Evolutionary conservation across 2,888 invertebrate species (phyloP), one percentile per base, ranked within the genome.

Genomic region (Apodemia duryi): DNA sequence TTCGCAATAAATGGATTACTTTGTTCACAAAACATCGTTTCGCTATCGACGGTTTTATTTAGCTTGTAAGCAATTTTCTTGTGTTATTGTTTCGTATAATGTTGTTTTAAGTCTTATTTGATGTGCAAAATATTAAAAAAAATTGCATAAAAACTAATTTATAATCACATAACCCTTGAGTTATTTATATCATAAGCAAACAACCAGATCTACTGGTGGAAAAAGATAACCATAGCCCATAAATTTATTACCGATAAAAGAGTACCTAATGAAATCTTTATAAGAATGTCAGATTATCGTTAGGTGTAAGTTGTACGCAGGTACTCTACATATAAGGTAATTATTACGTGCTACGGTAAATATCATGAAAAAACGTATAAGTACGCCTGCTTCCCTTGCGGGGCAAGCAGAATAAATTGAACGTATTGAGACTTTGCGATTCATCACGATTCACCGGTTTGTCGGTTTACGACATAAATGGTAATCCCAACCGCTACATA

Each of bases 1-100:
- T 87, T 85, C 81, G 73, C 82, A 80, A 85, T 90, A 90, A 89
- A 86, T 86, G 86, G 86, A 89, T 89, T 88, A 88, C 80, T 79
- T 79, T 82, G 81, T 85, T 84, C 79, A 78, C 79, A 80, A 57
- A 83, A 82, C 78, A 81, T 82, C 82, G 83, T 83, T 81, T 78
- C 76, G 79, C 81, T 82, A 80, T 81, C 76, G 76, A 73, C 74
- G 77, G 78, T 81, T 82, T 83, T 82, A 81, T 82, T 80, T 78
- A 72, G 72, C 69, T 73, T 71, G 75, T 75, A 76, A 75, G 72
- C 75, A 72, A 73, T 76, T 75, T 75, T 72, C 69, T 70, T 70
- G 70, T 72, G 69, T 74, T 57, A 57, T 57, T 74, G 62, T 65
- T 65, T 70, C 72, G 69, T 71, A 70, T 69, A 72, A 72, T 70